Evolutionary conservation across 1,140 invertebrate genomes (phyloP).

Genomic region (Drosophila sturtevanti): DNA sequence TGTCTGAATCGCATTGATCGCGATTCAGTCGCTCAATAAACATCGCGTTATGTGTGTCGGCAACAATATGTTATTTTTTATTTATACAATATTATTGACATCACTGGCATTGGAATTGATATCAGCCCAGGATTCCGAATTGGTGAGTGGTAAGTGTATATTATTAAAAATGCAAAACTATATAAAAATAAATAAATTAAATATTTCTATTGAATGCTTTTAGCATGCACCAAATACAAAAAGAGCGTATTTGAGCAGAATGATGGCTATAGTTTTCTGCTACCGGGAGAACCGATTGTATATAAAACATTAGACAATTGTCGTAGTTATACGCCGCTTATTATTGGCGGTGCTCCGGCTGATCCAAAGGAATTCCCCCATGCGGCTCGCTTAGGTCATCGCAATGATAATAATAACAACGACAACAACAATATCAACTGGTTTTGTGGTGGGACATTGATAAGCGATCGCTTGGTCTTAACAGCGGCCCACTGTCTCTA

Average conservation of each 20-base stretch:
- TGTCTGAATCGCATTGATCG: neutral
- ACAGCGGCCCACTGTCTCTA: constrained; percentile 82
- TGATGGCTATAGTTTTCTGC: constrained; percentile 41
- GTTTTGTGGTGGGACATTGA: constrained; percentile 82
- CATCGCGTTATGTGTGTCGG: neutral
- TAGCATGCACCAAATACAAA: constrained; percentile 55
- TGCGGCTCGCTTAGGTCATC: constrained; percentile 76
- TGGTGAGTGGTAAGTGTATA: constrained; percentile 30
- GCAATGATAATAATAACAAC: constrained; percentile 3
- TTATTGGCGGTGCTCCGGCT: constrained; percentile 58
- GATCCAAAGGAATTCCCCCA: constrained; percentile 78
- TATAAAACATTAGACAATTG: constrained; percentile 52
- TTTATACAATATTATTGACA: neutral
- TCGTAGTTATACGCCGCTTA: constrained; percentile 48
- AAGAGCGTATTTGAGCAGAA: constrained; percentile 49
- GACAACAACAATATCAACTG: constrained; percentile 42
- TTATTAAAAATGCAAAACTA: neutral
- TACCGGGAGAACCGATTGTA: constrained; percentile 24
- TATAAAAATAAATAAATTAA: neutral
- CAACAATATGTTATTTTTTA: neutral
- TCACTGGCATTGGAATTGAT: neutral
- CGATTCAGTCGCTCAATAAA: constrained; percentile 1
- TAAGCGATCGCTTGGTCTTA: constrained; percentile 76
- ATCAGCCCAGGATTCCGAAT: constrained; percentile 26
- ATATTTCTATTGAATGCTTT: too few species aligned